Evolutionary conservation across 2,113 vertebrate species (phyloP).

Genomic region (Cercopithecus mona): DNA sequence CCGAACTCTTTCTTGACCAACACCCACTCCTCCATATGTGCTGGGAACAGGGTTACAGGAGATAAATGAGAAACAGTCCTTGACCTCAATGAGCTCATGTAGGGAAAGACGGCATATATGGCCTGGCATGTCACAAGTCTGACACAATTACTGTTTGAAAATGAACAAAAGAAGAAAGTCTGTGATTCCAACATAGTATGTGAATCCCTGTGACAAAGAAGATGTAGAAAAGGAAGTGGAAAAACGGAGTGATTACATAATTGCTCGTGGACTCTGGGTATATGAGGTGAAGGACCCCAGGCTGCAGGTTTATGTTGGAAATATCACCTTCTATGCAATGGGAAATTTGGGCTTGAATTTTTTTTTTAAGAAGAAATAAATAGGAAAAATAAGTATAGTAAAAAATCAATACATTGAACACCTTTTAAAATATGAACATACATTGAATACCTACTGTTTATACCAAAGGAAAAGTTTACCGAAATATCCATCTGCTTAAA

Average conservation of each 20-base stretch:
- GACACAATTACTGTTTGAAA: neutral
- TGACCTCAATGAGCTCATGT: neutral
- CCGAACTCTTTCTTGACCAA: neutral
- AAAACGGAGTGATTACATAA: neutral
- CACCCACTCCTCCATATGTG: neutral
- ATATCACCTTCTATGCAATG: neutral
- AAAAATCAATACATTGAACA: neutral
- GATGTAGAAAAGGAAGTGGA: neutral
- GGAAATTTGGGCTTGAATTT: neutral
- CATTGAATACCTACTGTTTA: neutral
- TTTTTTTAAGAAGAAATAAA: neutral
- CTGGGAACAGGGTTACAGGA: neutral
- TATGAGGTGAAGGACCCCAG: neutral
- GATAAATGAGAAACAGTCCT: neutral
- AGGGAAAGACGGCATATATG: neutral
- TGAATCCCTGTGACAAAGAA: neutral
- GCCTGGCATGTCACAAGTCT: neutral
- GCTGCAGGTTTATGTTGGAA: neutral
- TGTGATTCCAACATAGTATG: neutral
- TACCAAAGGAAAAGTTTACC: neutral
- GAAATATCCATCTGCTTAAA: neutral
- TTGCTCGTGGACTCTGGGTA: neutral
- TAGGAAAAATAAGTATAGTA: neutral
- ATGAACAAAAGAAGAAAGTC: neutral
- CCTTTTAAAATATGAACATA: neutral